Base-by-base conservation (phyloP, 2,113 vertebrate genomes). In the Ageneiosus marmoratus region DNA sequence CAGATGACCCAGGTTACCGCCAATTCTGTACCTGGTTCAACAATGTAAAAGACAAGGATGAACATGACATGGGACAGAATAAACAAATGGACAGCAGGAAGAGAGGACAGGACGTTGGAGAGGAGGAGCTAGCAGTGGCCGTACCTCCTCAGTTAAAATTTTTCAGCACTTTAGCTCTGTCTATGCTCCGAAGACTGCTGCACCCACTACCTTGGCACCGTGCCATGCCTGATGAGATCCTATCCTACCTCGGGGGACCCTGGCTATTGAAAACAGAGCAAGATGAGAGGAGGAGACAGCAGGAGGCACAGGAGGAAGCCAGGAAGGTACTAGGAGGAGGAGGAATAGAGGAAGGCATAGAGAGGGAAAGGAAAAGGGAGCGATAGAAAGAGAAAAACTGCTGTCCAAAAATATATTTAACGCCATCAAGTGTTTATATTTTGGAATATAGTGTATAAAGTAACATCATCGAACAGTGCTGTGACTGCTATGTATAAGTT, bases 131-230 rank as follows among this genome's bases (percentile, higher is more conserved):
- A 32, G 1, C 46, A 4, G 67, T 87, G 58, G 65, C 77, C 8
- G 89, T 91, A 0, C 94, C 97, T 0, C n/a, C 83, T 0, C 92
- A 96, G n/a, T 97, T 97, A 91, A 84, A 75, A 34, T 88, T 85
- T 51, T 95, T 98, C 55, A 91, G 92, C 1, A 50, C 92, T 0
- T 89, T 94, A 0, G 94, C 93, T 0, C 91, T 96, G 89, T 87
- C 91, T 67, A 91, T 98, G 85, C 89, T 98, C 34, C 93, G 83
- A 75, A 93, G 96, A 72, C 90, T 98, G 22, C 92, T 98, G 72
- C 90, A 94, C 18, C 93, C 96, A 1, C 89, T 95, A 22, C 95
- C 96, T 0, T 77, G 91, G 18, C 92, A 84, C 4, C 94, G 96
- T 20, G 95, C 94, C 10, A 93, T 87, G 4, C 92, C 96, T 0